Evolutionary conservation across 2,888 invertebrate genomes (phyloP).

Genomic region (Clitarchus hookeri): DNA sequence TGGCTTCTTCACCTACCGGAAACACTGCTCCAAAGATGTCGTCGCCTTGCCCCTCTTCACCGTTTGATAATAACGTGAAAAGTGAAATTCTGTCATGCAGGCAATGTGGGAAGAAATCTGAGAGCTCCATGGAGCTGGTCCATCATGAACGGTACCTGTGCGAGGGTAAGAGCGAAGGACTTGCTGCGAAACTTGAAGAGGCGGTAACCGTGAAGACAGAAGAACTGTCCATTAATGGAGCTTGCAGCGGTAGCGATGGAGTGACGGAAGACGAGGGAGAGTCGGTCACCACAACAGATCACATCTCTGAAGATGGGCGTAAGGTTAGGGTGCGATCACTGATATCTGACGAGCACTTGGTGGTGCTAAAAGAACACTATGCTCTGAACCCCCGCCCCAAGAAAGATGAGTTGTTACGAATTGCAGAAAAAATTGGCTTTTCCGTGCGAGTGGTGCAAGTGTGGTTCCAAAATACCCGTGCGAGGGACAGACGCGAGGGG

Average conservation of each 20-base stretch:
- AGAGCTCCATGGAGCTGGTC: conserved; percentile 63
- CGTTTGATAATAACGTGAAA: not conserved
- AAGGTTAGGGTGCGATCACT: conserved; percentile 91
- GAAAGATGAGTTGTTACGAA: conserved; percentile 88
- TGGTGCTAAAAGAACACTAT: conserved; percentile 87
- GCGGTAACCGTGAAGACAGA: conserved; percentile 59
- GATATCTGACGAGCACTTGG: conserved; percentile 92
- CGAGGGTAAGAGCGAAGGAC: conserved; percentile 64
- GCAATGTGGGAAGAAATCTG: conserved; percentile 64
- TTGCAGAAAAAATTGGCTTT: conserved; percentile 77
- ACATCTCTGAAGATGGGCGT: conserved; percentile 62
- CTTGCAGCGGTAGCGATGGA: conserved; percentile 61
- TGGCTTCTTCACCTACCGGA: conserved; percentile 35
- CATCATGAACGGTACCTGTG: conserved; percentile 69
- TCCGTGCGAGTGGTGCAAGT: conserved; percentile 86
- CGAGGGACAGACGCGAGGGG: conserved; percentile 79
- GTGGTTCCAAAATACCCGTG: conserved; percentile 96
- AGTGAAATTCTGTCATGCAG: conserved; percentile 57
- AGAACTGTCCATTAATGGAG: conserved; percentile 57
- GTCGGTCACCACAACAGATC: conserved; percentile 43
- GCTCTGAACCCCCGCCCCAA: conserved; percentile 89
- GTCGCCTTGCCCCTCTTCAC: conserved; percentile 19
- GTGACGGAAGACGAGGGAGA: conserved; percentile 48
- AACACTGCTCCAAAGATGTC: conserved; percentile 6
- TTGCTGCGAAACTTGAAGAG: conserved; percentile 77